Conservation (phyloP, 2,888 invertebrate species). For the Amphimallon solstitiale region DNA sequence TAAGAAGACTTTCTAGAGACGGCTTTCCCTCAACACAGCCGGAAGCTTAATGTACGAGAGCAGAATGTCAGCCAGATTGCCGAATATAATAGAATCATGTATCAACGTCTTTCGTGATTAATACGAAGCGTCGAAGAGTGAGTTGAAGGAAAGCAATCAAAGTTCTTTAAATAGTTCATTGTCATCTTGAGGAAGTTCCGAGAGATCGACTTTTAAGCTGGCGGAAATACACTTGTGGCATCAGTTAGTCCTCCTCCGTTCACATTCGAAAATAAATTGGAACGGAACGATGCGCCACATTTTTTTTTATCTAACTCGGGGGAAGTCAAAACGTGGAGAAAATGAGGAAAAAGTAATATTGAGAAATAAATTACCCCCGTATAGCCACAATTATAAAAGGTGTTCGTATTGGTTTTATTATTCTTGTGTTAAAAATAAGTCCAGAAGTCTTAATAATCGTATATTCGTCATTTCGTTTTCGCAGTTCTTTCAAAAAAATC, state of each 20-base stretch:
- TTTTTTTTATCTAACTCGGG: not conserved
- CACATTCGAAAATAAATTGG: slow-evolving; percentile 9
- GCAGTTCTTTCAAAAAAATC: too few relatives aligned
- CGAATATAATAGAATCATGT: slow-evolving; percentile 45
- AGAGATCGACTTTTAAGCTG: slow-evolving; percentile 27
- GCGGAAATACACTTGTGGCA: slow-evolving; percentile 14
- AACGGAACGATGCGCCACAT: not conserved
- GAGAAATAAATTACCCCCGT: too few relatives aligned
- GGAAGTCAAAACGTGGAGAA: not conserved
- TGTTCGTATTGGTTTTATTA: not conserved
- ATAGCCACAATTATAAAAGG: not conserved
- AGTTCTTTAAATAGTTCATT: slow-evolving; percentile 48
- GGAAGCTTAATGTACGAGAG: slow-evolving; percentile 5
- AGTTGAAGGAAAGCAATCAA: slow-evolving; percentile 57
- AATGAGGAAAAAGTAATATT: too few relatives aligned
- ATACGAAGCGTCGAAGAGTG: slow-evolving; percentile 44
- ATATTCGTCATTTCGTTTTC: too few relatives aligned
- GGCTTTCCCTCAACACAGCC: not conserved
- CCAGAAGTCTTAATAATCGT: too few relatives aligned
- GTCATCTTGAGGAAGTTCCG: slow-evolving; percentile 13
- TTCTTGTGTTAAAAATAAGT: too few relatives aligned
- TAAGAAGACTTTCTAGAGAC: not conserved
- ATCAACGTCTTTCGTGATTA: slow-evolving; percentile 45
- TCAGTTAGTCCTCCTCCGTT: not conserved
- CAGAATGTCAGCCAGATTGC: slow-evolving; percentile 20